Conservation (phyloP, 2,113 vertebrate species). For the Scartelaos histophorus region DNA sequence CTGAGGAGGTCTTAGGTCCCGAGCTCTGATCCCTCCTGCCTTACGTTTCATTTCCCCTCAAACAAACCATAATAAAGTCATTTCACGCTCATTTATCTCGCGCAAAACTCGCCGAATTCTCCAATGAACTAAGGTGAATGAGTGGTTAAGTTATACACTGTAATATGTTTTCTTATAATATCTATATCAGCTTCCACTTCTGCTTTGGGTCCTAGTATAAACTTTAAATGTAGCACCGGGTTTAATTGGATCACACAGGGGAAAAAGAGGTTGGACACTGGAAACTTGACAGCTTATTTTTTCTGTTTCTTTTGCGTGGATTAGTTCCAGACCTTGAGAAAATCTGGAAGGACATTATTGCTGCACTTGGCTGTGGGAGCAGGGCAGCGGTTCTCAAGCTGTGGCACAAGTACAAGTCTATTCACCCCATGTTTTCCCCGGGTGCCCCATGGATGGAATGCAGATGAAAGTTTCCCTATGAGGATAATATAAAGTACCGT, state of each 20-base stretch:
- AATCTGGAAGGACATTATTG: not conserved
- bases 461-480: too few species aligned
- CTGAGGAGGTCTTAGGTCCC: slow-evolving; percentile 43
- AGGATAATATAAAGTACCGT: too few species aligned
- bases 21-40: slow-evolving; percentile 34
- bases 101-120: not conserved
- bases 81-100: slow-evolving; percentile 27
- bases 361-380: not conserved
- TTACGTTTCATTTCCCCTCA: slow-evolving; percentile 53
- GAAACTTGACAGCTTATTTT: slow-evolving; percentile 42
- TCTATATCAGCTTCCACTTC: not conserved
- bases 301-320: slow-evolving; percentile 33
- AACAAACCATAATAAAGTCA: slow-evolving; percentile 1
- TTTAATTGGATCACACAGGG: slow-evolving; percentile 36
- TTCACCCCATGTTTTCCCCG: too few species aligned
- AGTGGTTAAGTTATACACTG: not conserved
- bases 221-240: slow-evolving; percentile 25
- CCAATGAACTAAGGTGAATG: not conserved
- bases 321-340: slow-evolving; percentile 67
- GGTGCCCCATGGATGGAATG: too few species aligned
- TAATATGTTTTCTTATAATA: slow-evolving; percentile 10
- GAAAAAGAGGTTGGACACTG: slow-evolving; percentile 32
- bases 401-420: too few species aligned
- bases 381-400: too few species aligned
- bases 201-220: slow-evolving; percentile 15